Evolutionary conservation across 2,797 vertebrate genomes (phyloP), one percentile per base, ranked within the genome.

Genomic region (Neopelma chrysocephalum): DNA sequence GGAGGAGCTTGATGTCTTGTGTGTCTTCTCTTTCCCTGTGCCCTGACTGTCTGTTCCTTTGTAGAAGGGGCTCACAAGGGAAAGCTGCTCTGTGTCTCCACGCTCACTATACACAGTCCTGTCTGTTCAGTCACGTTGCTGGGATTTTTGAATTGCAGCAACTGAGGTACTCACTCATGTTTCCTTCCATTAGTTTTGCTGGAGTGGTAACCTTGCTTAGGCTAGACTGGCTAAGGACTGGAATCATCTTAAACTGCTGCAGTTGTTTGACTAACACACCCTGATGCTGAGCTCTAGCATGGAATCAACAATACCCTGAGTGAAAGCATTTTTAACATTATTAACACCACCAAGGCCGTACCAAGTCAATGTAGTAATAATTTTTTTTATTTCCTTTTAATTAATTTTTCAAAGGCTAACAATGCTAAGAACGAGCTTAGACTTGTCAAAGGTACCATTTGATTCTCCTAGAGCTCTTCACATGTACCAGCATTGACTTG

Each of bases 21-120:
- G 21, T 62, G 16, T 43, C 25, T 58, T 32, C 42, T 89, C 62
- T 56, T 84, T 72, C 78, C 47, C 56, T 40, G 12, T 82, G 71
- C 54, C 36, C 60, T 89, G 58, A 40, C 73, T 54, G 8, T 36
- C 12, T 56, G 45, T 70, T 42, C 45, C 65, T 89, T 80, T 90
- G 76, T 87, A 95, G 87, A 80, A 77, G 82, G 48, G 53, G 34
- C 82, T 90, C 29, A 32, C 60, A 57, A 76, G n/a, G 72, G 57
- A 91, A 57, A 50, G 64, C 42, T 83, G 64, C 19, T 62, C 65
- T 68, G 48, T 77, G 56, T 42, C 45, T 77, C 54, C 27, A 7
- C 57, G 75, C 13, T 65, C 22, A 34, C 70, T 76, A 20, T 43
- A 70, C 56, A 50, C 76, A 48, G 38, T 48, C n/a, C 53, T 90